Evolutionary conservation across 1,140 invertebrate genomes (phyloP), one percentile per base, ranked within the genome.

Genomic region (Drosophila ohnishii): DNA sequence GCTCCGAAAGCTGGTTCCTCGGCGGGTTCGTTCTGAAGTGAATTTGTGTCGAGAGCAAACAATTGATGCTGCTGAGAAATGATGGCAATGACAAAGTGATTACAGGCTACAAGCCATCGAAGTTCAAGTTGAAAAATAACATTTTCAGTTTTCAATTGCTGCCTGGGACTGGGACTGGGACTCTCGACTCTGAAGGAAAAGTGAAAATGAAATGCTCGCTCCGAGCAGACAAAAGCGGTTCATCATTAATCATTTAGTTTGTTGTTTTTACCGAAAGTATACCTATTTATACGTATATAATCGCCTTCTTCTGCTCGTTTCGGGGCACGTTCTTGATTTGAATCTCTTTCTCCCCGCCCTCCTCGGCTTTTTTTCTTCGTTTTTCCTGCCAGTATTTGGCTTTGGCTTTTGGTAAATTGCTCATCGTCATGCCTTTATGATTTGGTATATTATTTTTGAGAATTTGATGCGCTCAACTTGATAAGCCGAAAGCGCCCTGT

Each of bases 61-160:
- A 83, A 83, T 85, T 80, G 81, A 82, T 75, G 82, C 84, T 78
- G 82, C 84, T 83, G 83, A 83, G 76, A 86, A 86, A 86, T 86
- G 83, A 86, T 87, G 83, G 83, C 83, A 87, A 87, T 87, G 83
- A 87, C 83, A 87, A 87, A 87, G 83, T 87, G 83, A 87, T 87
- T 87, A 88, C 81, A 45, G 13, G 28, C 55, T 67, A 56, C 67
- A 59, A 78, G 69, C 79, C 87, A 87, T 87, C 83, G 72, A 88
- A 87, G 84, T 82, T 83, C 84, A 75, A 80, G 48, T 82, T 74
- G 79, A 82, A 61, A 75, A 80, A 65, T 60, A 80, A 80, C 79
- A 82, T 67, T 81, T 77, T 81, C 65, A 78, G 57, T 78, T 78
- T 69, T 64, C 65, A 75, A 59, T 87, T 79, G 82, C 65, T 51